Percentiles rank a stretch among this genome's conserved stretches.
These are phyloP conservation scores for Parnassius apollo DNA, from an alignment of 2,888 invertebrate species.

Conservation along the genomic window DNA sequence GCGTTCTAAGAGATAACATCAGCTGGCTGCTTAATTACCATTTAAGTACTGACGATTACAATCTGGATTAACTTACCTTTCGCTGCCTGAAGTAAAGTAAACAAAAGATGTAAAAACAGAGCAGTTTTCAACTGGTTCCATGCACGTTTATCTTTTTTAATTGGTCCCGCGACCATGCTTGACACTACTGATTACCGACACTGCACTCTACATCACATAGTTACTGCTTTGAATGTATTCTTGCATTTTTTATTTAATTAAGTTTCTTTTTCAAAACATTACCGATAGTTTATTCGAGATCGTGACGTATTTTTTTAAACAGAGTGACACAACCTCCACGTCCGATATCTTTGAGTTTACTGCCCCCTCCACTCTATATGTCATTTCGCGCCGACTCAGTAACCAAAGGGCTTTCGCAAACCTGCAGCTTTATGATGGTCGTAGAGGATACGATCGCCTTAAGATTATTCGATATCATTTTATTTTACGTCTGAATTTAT, in stretches of 20 bases:
- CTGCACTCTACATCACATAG: conserved; percentile 49
- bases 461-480: conserved; percentile 21
- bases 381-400: conserved; percentile 79
- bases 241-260: conserved; percentile 14
- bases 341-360: conserved; percentile 62
- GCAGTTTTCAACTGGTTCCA: conserved; percentile 67
- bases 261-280: conserved; percentile 27
- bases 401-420: conserved; percentile 56
- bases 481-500: conserved; percentile 14
- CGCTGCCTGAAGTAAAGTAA: conserved; percentile 48
- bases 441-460: conserved; percentile 36
- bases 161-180: conserved; percentile 71
- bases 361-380: conserved; percentile 64
- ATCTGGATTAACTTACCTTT: conserved; percentile 54
- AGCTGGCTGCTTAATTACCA: conserved; percentile 3
- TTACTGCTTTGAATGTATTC: conserved; percentile 28
- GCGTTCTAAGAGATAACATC: not conserved
- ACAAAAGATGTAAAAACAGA: conserved; percentile 68
- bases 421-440: conserved; percentile 42
- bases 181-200: conserved; percentile 61
- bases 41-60: conserved; percentile 5
- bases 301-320: conserved; percentile 58
- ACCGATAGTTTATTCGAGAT: conserved; percentile 54
- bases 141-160: conserved; percentile 68
- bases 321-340: conserved; percentile 66